These are phyloP conservation scores for Hemithea aestivaria DNA, from an alignment of 2,888 invertebrate genomes.

Conservation along the genomic window DNA sequence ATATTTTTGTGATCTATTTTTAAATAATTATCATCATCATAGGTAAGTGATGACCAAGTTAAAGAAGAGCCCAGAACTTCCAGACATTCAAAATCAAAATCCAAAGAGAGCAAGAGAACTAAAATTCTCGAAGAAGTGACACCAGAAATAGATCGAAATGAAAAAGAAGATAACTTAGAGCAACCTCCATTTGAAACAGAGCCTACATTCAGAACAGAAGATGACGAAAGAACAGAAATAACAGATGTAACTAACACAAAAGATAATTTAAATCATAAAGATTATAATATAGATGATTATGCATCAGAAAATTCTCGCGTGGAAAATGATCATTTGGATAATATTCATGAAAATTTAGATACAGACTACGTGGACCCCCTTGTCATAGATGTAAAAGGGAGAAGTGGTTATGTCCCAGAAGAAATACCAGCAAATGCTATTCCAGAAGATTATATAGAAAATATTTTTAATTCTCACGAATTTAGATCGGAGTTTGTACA, in stretches of 20 bases:
- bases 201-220: background rate
- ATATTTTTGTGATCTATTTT: too few species aligned
- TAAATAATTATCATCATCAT: too few species aligned
- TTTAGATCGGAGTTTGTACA: too few species aligned
- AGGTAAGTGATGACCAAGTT: conserved; percentile 1
- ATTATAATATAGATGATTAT: conserved; percentile 1
- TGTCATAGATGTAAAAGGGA: conserved; percentile 11
- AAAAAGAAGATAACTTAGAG: too few species aligned
- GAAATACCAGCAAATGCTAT: background rate
- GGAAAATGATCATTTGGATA: background rate
- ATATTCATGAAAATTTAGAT: background rate
- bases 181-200: too few species aligned
- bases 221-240: background rate
- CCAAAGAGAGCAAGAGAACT: background rate
- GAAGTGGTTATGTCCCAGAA: conserved; percentile 3
- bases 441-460: too few species aligned
- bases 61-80: background rate
- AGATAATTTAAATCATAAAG: background rate
- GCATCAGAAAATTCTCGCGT: background rate
- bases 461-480: too few species aligned
- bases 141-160: background rate
- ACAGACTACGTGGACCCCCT: too few species aligned
- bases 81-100: background rate
- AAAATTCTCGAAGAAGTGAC: background rate
- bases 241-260: background rate